A percentile compares a stretch with the other conserved stretches of the same genome.
These are phyloP conservation scores for Panulirus ornatus DNA, from an alignment of 1,140 invertebrate species.

Conservation along the genomic window DNA sequence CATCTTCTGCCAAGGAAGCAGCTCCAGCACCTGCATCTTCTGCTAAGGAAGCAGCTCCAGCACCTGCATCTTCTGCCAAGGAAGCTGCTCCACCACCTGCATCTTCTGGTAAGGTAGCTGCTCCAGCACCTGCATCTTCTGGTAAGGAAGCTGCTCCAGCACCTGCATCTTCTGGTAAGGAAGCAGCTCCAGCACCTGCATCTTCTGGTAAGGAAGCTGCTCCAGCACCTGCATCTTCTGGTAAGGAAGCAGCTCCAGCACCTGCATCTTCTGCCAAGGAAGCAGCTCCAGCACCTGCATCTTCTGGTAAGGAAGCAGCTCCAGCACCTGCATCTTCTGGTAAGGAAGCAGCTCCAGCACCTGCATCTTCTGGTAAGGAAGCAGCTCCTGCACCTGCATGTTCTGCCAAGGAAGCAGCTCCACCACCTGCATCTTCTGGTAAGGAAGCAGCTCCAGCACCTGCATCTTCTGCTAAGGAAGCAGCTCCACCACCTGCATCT, in stretches of 20 bases:
- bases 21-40: constrained; percentile 21
- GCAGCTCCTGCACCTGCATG: constrained; percentile 75
- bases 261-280: too few relatives aligned
- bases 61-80: constrained; percentile 14
- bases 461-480: neutral
- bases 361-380: constrained; percentile 27
- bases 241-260: too few relatives aligned
- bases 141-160: neutral
- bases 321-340: too few relatives aligned
- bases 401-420: neutral
- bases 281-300: too few relatives aligned
- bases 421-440: too few relatives aligned
- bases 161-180: neutral
- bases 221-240: constrained; percentile 8
- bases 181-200: constrained; percentile 11
- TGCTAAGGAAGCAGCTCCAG: constrained; percentile 11
- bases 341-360: too few relatives aligned
- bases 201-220: constrained; percentile 6
- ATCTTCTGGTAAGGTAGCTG: constrained; percentile 5
- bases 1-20: neutral
- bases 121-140: neutral
- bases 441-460: too few relatives aligned
- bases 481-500: too few relatives aligned
- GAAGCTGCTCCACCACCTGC: neutral
- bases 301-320: too few relatives aligned